A percentile compares a stretch with the other conserved stretches of the same genome.
These are phyloP conservation scores for Lepidocyrtinus sp. DNA, from an alignment of 2,888 invertebrate species.

Conservation along the genomic window DNA sequence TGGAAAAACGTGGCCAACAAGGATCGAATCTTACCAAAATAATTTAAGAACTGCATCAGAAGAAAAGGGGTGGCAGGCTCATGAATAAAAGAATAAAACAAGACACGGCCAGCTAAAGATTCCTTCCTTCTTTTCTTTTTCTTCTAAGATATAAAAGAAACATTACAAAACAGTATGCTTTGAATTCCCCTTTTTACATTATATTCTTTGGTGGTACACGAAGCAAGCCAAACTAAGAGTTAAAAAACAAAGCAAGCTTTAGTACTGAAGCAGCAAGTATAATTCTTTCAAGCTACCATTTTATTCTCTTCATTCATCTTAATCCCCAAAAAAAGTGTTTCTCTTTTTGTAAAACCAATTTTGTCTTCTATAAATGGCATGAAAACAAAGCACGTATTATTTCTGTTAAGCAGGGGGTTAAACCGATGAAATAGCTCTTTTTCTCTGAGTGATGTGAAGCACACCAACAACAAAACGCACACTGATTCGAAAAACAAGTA, in stretches of 20 bases:
- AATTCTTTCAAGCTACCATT: conserved; percentile 28
- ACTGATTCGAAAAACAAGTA: conserved; percentile 18
- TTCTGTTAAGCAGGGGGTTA: conserved; percentile 34
- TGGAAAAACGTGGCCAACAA: conserved; percentile 21
- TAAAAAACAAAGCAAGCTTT: conserved; percentile 29
- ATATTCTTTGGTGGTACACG: neutral
- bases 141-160: conserved; percentile 12
- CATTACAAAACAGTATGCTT: neutral
- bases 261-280: conserved; percentile 16
- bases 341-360: conserved; percentile 27
- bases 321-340: conserved; percentile 23
- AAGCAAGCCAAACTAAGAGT: neutral
- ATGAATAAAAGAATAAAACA: conserved; percentile 33
- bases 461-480: neutral
- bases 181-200: neutral
- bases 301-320: conserved; percentile 9
- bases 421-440: conserved; percentile 31
- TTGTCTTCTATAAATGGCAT: conserved; percentile 44
- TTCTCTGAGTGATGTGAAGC: conserved; percentile 3
- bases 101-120: conserved; percentile 19
- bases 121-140: conserved; percentile 28
- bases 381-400: conserved; percentile 41
- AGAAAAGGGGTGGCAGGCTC: conserved; percentile 32
- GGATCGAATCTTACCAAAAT: conserved; percentile 12
- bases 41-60: conserved; percentile 29